Evolutionary conservation across 2,888 invertebrate genomes (phyloP).

Genomic region (Cerceris rybyensis): DNA sequence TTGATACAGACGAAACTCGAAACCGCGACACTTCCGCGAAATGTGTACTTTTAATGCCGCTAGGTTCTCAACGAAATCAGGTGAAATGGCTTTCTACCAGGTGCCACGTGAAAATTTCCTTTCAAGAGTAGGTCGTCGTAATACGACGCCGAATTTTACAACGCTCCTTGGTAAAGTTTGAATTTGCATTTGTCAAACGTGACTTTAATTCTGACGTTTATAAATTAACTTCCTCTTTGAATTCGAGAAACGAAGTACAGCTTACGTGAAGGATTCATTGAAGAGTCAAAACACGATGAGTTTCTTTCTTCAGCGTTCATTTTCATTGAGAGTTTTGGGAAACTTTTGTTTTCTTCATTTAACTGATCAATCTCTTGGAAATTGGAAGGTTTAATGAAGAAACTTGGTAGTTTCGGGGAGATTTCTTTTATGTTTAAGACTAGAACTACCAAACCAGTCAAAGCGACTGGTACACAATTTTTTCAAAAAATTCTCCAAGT

Average conservation of each 20-base stretch:
- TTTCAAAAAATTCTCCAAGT: too few relatives aligned
- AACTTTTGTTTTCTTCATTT: too few relatives aligned
- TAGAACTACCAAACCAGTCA: too few relatives aligned
- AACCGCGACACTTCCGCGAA: constrained; percentile 40
- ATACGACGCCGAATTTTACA: constrained; percentile 35
- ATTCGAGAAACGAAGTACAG: not conserved
- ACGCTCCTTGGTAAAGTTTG: constrained; percentile 3
- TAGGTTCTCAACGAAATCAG: constrained; percentile 34
- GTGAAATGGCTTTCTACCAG: constrained; percentile 51
- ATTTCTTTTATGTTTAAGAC: too few relatives aligned
- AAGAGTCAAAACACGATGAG: not conserved
- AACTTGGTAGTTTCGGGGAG: too few relatives aligned
- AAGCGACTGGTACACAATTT: too few relatives aligned
- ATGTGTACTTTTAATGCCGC: constrained; percentile 16
- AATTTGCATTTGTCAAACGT: constrained; percentile 37
- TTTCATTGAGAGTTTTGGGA: not conserved
- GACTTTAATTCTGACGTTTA: constrained; percentile 20
- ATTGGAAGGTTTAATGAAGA: too few relatives aligned
- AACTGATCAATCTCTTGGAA: too few relatives aligned
- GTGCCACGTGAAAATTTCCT: constrained; percentile 46
- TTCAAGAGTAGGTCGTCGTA: constrained; percentile 53
- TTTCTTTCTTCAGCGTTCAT: not conserved
- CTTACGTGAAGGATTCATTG: not conserved
- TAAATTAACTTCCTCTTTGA: constrained; percentile 2
- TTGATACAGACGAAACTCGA: constrained; percentile 10